Evolutionary conservation across 2,888 invertebrate species (phyloP).

Genomic region (Andrena bicolor): DNA sequence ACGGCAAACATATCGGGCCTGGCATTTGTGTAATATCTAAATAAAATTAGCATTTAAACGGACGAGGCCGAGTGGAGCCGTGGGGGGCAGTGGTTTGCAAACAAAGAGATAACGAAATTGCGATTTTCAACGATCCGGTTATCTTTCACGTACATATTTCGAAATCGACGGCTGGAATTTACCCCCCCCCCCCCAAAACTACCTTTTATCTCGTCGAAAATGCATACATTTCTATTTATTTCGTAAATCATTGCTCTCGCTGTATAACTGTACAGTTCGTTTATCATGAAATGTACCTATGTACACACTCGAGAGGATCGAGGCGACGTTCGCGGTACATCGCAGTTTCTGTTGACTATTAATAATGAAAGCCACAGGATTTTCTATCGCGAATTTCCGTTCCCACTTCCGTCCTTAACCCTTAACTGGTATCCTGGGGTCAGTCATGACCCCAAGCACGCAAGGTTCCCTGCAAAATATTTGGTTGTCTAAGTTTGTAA

Average conservation of each 20-base stretch:
- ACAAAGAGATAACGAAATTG: constrained; percentile 61
- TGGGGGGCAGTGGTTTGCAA: constrained; percentile 40
- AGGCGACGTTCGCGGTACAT: neutral
- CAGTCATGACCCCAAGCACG: no score
- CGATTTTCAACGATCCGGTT: constrained; percentile 49
- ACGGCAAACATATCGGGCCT: constrained; percentile 18
- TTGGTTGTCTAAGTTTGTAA: no score
- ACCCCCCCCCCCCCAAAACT: constrained; percentile 21
- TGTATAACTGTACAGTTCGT: neutral
- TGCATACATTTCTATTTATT: constrained; percentile 29
- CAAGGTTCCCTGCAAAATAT: no score
- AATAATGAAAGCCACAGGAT: neutral
- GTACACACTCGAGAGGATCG: neutral
- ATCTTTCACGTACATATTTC: constrained; percentile 36
- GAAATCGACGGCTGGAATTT: constrained; percentile 26
- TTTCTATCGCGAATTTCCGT: neutral
- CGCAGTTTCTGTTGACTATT: neutral
- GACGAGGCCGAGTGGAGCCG: constrained; percentile 65
- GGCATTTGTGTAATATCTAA: constrained; percentile 66
- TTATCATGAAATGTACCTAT: neutral
- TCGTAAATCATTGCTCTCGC: constrained; percentile 18
- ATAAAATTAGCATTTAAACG: constrained; percentile 76
- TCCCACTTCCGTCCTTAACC: neutral
- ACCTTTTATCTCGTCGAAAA: constrained; percentile 33
- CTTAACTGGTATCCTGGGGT: no score